Conservation (phyloP, 2,888 invertebrate genomes). For the Rhamphomyia laevipes region DNA sequence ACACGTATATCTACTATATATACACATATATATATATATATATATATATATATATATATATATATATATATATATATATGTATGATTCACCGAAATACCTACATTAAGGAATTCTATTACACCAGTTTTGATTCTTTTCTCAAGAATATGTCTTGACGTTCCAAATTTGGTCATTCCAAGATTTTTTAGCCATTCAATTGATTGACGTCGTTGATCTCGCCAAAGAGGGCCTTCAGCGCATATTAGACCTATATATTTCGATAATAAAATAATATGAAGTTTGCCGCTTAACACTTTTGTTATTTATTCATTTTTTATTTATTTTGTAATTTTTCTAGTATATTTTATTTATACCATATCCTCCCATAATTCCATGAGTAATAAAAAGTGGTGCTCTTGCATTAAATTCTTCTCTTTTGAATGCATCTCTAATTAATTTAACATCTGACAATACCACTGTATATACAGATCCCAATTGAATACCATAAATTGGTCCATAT, state of each 20-base stretch:
- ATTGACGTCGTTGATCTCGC: constrained; percentile 70
- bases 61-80: no score
- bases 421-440: constrained; percentile 55
- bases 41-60: no score
- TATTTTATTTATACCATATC: constrained; percentile 52
- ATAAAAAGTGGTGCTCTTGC: constrained; percentile 68
- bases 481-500: constrained; percentile 63
- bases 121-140: constrained; percentile 50
- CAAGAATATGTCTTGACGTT: constrained; percentile 47
- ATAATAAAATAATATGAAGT: constrained; percentile 8
- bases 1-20: no score
- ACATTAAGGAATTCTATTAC: constrained; percentile 48
- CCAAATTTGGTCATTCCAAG: constrained; percentile 61
- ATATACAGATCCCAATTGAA: constrained; percentile 62
- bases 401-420: constrained; percentile 57
- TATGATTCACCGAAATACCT: constrained; percentile 7
- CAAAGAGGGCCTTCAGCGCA: constrained; percentile 71
- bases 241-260: constrained; percentile 52
- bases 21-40: no score
- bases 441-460: constrained; percentile 70
- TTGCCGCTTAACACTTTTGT: constrained; percentile 18
- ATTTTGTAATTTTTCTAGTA: neutral
- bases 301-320: neutral
- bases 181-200: constrained; percentile 57
- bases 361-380: constrained; percentile 78